Conservation (phyloP, 2,797 vertebrate genomes). For the Hirundo rustica region DNA sequence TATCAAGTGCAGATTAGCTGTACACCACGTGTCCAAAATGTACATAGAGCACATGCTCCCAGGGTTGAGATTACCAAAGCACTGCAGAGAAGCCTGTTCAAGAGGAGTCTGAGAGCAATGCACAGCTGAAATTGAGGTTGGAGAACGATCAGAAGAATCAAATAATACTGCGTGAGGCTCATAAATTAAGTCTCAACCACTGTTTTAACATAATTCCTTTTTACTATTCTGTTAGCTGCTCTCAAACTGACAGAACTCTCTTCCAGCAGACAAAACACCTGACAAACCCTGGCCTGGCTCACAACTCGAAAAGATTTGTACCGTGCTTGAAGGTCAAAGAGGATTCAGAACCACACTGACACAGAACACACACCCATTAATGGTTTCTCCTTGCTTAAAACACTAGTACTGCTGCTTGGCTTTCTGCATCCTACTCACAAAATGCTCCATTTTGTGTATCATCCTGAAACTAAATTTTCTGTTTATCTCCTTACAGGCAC, state of each 20-base stretch:
- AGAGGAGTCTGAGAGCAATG: not conserved
- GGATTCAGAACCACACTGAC: not conserved
- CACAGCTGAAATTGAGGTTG: not conserved
- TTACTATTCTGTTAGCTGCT: not conserved
- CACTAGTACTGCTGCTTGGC: not conserved
- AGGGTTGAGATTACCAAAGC: not conserved
- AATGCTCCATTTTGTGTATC: not conserved
- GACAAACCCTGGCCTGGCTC: not conserved
- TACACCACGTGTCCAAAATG: not conserved
- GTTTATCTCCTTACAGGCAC: not conserved
- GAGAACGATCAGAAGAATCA: not conserved
- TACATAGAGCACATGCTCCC: not conserved
- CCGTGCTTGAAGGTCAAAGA: not conserved
- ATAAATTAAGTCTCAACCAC: not conserved
- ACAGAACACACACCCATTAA: not conserved
- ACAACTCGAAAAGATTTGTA: not conserved
- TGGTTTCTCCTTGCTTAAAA: not conserved
- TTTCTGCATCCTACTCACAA: not conserved
- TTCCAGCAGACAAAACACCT: constrained; percentile 3
- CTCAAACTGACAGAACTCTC: not conserved
- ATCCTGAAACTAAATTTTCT: not conserved
- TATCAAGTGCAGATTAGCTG: not conserved
- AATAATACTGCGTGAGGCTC: not conserved
- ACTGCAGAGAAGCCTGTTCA: not conserved
- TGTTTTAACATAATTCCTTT: not conserved